Evolutionary conservation across 2,113 vertebrate species (phyloP).

Genomic region (Puffinus mauretanicus): DNA sequence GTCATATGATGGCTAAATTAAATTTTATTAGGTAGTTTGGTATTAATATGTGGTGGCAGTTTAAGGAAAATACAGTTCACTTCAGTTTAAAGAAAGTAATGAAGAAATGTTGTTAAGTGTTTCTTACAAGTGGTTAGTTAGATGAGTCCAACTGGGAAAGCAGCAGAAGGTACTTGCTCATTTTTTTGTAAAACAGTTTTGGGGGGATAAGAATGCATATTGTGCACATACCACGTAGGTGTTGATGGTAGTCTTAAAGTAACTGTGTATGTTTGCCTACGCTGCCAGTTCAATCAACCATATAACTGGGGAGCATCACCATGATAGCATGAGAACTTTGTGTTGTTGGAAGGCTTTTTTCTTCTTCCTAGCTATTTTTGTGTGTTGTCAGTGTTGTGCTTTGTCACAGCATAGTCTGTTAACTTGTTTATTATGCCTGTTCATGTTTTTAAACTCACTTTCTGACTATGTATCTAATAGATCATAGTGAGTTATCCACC

Average conservation of each 20-base stretch:
- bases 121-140: not conserved
- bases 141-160: not conserved
- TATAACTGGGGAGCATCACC: not conserved
- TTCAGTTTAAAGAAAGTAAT: not conserved
- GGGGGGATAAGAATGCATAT: fast-evolving
- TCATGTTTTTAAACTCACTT: not conserved
- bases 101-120: not conserved
- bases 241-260: not conserved
- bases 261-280: not conserved
- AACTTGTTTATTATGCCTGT: not conserved
- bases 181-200: not conserved
- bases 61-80: not conserved
- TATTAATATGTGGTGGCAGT: not conserved
- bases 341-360: not conserved
- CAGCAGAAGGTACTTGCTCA: not conserved
- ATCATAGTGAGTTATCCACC: slow-evolving; percentile 98
- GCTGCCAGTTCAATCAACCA: not conserved
- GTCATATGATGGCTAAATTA: not conserved
- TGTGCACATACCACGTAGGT: not conserved
- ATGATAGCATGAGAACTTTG: not conserved
- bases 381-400: not conserved
- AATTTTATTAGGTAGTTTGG: not conserved
- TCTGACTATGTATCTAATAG: slow-evolving; percentile 67
- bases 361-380: not conserved
- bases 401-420: not conserved